These are phyloP conservation scores for Palythoa heliodiscus DNA, from an alignment of 92 coral and sea anemone genomes.

Conservation along the genomic window DNA sequence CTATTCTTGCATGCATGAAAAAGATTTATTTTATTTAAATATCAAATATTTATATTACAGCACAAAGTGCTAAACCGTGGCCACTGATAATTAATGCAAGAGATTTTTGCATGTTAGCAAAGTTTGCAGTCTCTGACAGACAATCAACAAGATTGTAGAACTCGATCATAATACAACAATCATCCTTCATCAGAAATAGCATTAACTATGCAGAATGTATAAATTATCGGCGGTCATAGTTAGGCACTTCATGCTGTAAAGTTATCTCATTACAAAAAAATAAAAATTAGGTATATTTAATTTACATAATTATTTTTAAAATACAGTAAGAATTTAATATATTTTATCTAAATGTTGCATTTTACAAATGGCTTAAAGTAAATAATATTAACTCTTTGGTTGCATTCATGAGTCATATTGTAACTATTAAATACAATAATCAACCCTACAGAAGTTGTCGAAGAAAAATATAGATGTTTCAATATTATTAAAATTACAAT, in stretches of 20 bases:
- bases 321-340: slow-evolving; percentile 5
- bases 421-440: background rate
- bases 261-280: slow-evolving; percentile 2
- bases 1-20: background rate
- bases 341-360: background rate
- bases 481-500: background rate
- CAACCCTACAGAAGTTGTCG: slow-evolving; percentile 1
- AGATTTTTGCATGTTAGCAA: background rate
- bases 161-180: slow-evolving; percentile 16
- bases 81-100: slow-evolving; percentile 6
- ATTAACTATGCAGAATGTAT: slow-evolving; percentile 17
- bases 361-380: slow-evolving; percentile 6
- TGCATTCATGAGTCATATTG: slow-evolving; percentile 7
- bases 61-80: background rate
- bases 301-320: background rate
- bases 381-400: background rate
- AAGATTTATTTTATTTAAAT: background rate
- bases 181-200: slow-evolving; percentile 4
- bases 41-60: background rate
- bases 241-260: slow-evolving; percentile 1
- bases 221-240: slow-evolving; percentile 6
- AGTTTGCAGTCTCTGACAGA: background rate
- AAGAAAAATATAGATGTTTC: slow-evolving; percentile 7
- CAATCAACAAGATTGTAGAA: background rate
- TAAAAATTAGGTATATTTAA: background rate